Percentiles rank a stretch among this genome's conserved stretches.
phyloP scores from a whole-genome alignment of 2,797 vertebrate genomes.

The Odontamblyopus rebecca region DNA sequence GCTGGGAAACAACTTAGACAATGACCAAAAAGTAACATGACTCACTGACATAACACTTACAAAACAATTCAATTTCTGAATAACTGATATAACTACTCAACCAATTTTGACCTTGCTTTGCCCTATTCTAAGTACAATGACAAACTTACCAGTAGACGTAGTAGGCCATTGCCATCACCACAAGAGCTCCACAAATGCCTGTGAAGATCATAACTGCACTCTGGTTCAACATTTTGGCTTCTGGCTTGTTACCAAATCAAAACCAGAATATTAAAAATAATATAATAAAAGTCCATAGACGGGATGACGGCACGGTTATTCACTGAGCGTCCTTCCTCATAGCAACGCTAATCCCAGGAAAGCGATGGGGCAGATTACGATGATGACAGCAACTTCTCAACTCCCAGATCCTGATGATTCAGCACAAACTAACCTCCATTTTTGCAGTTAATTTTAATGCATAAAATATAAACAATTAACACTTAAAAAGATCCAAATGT shows the following conservation, averaged over 20 bases:
- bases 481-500: background rate
- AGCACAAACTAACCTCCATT: slow-evolving; percentile 12
- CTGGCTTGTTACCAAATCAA: slow-evolving; percentile 42
- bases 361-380: slow-evolving; percentile 64
- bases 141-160: slow-evolving; percentile 93
- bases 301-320: slow-evolving; percentile 34
- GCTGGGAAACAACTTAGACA: too few relatives aligned
- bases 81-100: background rate
- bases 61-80: too few relatives aligned
- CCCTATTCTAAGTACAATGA: background rate
- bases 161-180: slow-evolving; percentile 88
- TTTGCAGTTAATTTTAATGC: background rate
- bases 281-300: slow-evolving; percentile 20
- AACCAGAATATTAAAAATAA: slow-evolving; percentile 35
- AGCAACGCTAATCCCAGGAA: slow-evolving; percentile 66
- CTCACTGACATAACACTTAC: too few relatives aligned
- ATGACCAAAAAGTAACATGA: too few relatives aligned
- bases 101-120: background rate
- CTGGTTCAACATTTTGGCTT: slow-evolving; percentile 82
- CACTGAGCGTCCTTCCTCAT: slow-evolving; percentile 54
- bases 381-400: slow-evolving; percentile 59
- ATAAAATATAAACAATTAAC: slow-evolving; percentile 6
- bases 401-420: slow-evolving; percentile 40
- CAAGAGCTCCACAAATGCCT: slow-evolving; percentile 85
- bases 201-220: slow-evolving; percentile 88